Conservation (phyloP, 2,797 vertebrate species). For the Pangasius djambal region DNA sequence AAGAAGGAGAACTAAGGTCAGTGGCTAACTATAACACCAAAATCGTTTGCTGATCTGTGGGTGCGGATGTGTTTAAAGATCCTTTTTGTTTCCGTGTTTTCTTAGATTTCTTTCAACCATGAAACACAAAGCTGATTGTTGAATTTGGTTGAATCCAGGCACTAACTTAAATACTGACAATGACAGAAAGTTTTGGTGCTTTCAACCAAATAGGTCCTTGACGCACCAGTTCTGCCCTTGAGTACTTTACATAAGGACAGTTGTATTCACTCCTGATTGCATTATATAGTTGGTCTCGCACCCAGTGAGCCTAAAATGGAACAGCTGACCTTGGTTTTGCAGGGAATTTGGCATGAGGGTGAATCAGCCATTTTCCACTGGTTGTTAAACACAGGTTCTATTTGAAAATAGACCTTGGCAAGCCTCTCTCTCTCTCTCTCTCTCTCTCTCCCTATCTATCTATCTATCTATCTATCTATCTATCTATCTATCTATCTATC, state of each 20-base stretch:
- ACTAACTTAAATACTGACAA: not conserved
- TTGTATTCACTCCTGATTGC: constrained; percentile 64
- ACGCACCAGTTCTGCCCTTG: constrained; percentile 63
- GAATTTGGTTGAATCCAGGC: not conserved
- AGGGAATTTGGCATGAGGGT: constrained; percentile 24
- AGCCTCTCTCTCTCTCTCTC: constrained; percentile 5
- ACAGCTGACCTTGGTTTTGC: constrained; percentile 67
- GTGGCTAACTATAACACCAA: not conserved
- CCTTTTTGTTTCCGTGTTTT: too few relatives aligned
- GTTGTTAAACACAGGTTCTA: constrained; percentile 30
- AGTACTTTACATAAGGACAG: constrained; percentile 58
- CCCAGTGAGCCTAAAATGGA: constrained; percentile 72
- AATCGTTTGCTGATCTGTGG: not conserved
- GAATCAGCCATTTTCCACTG: constrained; percentile 45
- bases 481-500: too few relatives aligned
- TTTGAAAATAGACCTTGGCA: constrained; percentile 26
- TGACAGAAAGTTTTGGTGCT: not conserved
- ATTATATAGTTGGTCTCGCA: constrained; percentile 71
- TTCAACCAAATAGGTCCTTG: constrained; percentile 42
- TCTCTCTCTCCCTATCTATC: constrained; percentile 15
- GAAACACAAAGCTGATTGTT: not conserved
- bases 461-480: not conserved
- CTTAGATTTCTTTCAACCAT: not conserved
- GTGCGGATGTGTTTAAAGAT: not conserved
- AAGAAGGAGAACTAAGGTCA: not conserved